phyloP scores from a whole-genome alignment of 2,113 vertebrate species.

The Plectropomus leopardus region DNA sequence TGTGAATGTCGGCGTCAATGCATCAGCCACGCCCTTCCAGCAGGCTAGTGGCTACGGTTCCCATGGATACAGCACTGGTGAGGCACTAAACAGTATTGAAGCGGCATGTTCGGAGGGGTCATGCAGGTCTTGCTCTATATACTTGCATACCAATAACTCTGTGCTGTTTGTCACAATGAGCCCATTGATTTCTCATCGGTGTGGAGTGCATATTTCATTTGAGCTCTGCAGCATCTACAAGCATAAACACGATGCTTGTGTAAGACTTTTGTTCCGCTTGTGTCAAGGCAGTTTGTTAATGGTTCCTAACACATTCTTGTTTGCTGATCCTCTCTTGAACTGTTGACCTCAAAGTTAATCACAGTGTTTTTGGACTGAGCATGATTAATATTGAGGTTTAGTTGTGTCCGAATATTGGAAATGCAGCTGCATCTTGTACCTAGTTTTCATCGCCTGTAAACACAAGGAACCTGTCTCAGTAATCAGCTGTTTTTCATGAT shows the following conservation, averaged over 20 bases:
- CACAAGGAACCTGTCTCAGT: constrained; percentile 8
- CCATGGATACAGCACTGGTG: constrained; percentile 97
- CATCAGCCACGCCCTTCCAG: constrained; percentile 94
- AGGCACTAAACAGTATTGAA: constrained; percentile 45
- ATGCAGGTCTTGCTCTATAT: constrained; percentile 21
- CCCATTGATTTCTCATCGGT: constrained; percentile 25
- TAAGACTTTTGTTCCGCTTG: constrained; percentile 26
- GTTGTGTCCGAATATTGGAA: background rate
- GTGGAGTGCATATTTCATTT: constrained; percentile 33
- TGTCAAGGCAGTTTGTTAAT: constrained; percentile 21
- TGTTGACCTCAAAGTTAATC: constrained; percentile 25
- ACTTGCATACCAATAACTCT: constrained; percentile 31
- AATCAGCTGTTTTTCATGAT: constrained; percentile 17
- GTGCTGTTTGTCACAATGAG: constrained; percentile 29
- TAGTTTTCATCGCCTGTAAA: background rate
- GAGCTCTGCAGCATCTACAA: constrained; percentile 41
- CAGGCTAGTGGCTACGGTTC: constrained; percentile 97
- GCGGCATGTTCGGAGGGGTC: constrained; percentile 33
- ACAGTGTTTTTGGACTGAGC: constrained; percentile 14
- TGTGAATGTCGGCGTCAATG: constrained; percentile 97
- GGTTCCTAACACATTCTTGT: constrained; percentile 20
- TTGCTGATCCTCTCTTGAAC: constrained; percentile 11
- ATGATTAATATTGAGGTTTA: background rate
- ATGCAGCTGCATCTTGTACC: constrained; percentile 19
- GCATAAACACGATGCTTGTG: constrained; percentile 41